Percentiles rank a stretch among this genome's conserved stretches.
Conservation (phyloP, 1,140 invertebrate genomes). For the Prorops nasuta region DNA sequence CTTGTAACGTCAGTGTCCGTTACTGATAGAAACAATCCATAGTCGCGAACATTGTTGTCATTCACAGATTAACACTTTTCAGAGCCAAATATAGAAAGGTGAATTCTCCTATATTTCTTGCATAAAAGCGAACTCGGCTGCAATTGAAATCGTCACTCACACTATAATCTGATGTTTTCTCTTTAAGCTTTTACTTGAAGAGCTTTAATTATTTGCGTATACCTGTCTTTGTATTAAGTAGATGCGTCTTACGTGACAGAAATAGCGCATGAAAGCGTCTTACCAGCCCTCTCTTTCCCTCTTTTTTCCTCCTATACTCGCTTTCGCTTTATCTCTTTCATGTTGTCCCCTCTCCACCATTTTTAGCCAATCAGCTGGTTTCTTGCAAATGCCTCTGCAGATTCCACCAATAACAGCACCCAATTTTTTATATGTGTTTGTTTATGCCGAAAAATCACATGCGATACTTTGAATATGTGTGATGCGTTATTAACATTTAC, state of each 20-base stretch:
- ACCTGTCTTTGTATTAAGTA: too few species aligned
- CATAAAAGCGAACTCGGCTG: too few species aligned
- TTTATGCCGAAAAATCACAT: not conserved
- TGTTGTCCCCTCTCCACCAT: too few species aligned
- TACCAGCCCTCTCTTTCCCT: slow-evolving; percentile 9
- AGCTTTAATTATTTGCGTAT: too few species aligned
- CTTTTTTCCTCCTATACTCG: too few species aligned
- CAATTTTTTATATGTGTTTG: not conserved
- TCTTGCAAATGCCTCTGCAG: not conserved
- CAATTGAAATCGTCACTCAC: too few species aligned
- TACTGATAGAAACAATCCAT: slow-evolving; percentile 53
- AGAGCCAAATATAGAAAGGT: too few species aligned
- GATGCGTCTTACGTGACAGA: slow-evolving; percentile 28
- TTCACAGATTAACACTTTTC: slow-evolving; percentile 16
- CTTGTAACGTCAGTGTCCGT: too few species aligned
- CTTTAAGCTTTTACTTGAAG: too few species aligned
- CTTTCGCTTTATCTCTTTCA: not conserved
- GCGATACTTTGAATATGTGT: not conserved
- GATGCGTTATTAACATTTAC: not conserved
- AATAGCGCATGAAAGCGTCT: slow-evolving; percentile 27
- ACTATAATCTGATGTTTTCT: too few species aligned
- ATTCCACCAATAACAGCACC: not conserved
- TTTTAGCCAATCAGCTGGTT: not conserved
- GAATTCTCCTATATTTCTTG: too few species aligned
- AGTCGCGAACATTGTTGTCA: slow-evolving; percentile 46